phyloP scores from a whole-genome alignment of 2,888 invertebrate species.

The Bombylius discolor region DNA sequence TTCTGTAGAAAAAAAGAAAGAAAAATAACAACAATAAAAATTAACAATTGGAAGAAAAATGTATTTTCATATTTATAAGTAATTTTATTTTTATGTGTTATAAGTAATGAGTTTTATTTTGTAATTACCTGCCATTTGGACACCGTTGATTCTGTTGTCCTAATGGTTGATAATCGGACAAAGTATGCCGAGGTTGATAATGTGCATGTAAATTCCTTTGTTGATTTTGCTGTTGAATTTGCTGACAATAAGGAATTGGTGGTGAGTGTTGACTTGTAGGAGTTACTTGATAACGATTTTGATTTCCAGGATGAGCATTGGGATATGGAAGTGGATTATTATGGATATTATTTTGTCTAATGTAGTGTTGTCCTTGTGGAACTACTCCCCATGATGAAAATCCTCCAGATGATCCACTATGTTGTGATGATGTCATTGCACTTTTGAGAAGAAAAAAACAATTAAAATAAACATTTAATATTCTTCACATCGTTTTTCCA shows the following conservation, averaged over 20 bases:
- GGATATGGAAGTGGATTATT: conserved; percentile 32
- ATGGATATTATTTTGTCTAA: conserved; percentile 31
- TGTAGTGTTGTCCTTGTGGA: conserved; percentile 25
- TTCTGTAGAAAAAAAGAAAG: conserved; percentile 17
- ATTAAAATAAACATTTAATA: background rate
- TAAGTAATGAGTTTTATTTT: background rate
- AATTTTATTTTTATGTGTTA: too few relatives aligned
- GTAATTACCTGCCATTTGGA: conserved; percentile 28
- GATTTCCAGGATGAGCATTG: conserved; percentile 20
- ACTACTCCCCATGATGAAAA: conserved; percentile 36
- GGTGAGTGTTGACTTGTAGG: conserved; percentile 35
- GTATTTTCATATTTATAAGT: too few relatives aligned
- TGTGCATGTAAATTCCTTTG: conserved; percentile 34
- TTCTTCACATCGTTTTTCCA: background rate
- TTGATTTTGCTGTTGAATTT: conserved; percentile 19
- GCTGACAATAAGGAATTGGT: conserved; percentile 31
- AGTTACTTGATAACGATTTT: conserved; percentile 36
- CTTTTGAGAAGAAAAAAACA: conserved; percentile 15
- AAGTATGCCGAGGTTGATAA: conserved; percentile 31
- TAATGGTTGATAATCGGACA: conserved; percentile 34
- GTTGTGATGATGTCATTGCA: conserved; percentile 34
- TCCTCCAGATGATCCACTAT: conserved; percentile 36
- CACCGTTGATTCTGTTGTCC: conserved; percentile 28
- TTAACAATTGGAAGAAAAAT: too few relatives aligned
- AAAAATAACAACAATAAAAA: background rate